Percentiles rank a stretch among this genome's conserved stretches.
These are phyloP conservation scores for Oplegnathus fasciatus DNA, from an alignment of 2,113 vertebrate species.

Conservation along the genomic window DNA sequence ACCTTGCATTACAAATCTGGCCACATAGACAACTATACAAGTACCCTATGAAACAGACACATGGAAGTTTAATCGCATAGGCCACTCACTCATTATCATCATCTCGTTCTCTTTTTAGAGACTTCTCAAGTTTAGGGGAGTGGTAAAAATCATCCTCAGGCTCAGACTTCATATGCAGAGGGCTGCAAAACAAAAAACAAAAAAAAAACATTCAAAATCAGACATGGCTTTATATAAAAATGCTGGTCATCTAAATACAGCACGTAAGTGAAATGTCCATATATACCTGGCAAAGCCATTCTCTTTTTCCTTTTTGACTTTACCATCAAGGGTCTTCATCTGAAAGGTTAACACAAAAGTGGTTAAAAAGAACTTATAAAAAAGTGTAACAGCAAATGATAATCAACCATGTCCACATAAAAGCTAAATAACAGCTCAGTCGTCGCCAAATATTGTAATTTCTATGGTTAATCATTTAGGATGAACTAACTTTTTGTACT, in stretches of 20 bases:
- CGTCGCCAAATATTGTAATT: neutral
- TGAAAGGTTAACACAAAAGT: slow-evolving; percentile 39
- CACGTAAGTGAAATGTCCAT: neutral
- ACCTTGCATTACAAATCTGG: slow-evolving; percentile 1
- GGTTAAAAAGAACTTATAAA: neutral
- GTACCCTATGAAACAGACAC: neutral
- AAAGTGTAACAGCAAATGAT: neutral
- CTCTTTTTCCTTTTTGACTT: slow-evolving; percentile 95
- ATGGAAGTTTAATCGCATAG: neutral
- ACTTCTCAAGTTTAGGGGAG: slow-evolving; percentile 90
- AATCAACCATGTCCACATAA: neutral
- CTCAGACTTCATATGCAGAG: slow-evolving; percentile 92
- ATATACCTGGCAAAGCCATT: slow-evolving; percentile 97
- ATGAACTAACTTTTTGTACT: neutral
- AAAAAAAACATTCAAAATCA: neutral
- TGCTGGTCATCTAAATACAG: too few relatives aligned
- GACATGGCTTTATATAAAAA: neutral
- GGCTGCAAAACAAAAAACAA: slow-evolving; percentile 79
- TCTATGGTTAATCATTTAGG: neutral
- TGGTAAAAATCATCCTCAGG: slow-evolving; percentile 89
- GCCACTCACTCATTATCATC: slow-evolving; percentile 91
- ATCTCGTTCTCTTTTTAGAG: slow-evolving; percentile 92
- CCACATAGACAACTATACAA: neutral
- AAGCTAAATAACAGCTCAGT: neutral
- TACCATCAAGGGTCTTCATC: slow-evolving; percentile 84